A percentile compares a stretch with the other conserved stretches of the same genome.
These are phyloP conservation scores for Zosterops pallidus DNA, from an alignment of 2,113 vertebrate species.

Conservation along the genomic window DNA sequence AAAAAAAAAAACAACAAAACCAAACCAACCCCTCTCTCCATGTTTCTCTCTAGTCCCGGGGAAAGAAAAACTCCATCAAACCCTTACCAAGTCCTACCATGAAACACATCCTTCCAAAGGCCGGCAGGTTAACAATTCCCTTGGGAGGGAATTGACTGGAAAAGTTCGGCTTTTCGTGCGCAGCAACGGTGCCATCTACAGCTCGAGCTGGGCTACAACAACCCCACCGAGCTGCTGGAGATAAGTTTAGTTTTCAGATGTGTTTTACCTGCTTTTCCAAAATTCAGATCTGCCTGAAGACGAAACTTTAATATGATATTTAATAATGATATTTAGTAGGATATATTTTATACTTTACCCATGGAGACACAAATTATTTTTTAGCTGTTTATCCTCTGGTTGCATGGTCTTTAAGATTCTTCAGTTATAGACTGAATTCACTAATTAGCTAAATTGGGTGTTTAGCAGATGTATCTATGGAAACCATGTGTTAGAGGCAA, in stretches of 20 bases:
- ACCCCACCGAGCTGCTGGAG: rapidly evolving
- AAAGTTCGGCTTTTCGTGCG: rapidly evolving
- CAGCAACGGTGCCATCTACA: constrained; percentile 18
- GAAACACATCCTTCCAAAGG: neutral
- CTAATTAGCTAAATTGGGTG: rapidly evolving
- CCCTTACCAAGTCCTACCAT: neutral
- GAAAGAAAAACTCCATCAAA: neutral
- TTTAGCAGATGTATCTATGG: neutral
- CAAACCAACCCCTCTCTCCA: neutral
- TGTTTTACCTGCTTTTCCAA: neutral
- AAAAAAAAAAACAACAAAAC: neutral
- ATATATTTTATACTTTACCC: neutral
- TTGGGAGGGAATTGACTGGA: neutral
- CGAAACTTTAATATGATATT: rapidly evolving
- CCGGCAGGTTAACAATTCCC: no score
- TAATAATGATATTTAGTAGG: neutral
- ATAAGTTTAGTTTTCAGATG: rapidly evolving
- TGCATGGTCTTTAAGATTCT: neutral
- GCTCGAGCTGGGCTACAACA: neutral
- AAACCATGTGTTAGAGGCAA: neutral
- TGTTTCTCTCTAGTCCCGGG: neutral
- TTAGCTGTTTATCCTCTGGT: neutral
- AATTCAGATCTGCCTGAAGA: neutral
- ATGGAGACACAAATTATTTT: neutral
- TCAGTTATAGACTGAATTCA: neutral